Conservation (phyloP, 2,113 vertebrate genomes). For the Colius striatus region DNA sequence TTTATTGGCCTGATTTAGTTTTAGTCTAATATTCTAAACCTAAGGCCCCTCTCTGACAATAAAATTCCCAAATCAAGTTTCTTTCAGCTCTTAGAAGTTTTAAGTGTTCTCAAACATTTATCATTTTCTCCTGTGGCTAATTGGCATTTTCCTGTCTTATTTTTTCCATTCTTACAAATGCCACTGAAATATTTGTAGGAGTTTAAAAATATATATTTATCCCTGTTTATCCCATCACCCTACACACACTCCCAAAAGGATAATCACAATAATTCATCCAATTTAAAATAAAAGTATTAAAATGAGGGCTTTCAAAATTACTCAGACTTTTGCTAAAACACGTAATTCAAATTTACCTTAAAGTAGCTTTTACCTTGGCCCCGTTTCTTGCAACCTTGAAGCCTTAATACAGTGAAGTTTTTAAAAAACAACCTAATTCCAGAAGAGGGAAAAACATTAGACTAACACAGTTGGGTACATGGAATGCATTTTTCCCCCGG, state of each 20-base stretch:
- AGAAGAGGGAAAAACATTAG: conserved; percentile 1
- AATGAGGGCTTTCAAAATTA: neutral
- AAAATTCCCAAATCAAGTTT: neutral
- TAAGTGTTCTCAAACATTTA: neutral
- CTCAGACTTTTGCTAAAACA: neutral
- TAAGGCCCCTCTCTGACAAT: neutral
- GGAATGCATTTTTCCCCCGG: conserved; percentile 23
- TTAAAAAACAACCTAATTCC: neutral
- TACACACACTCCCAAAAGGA: neutral
- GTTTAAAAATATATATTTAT: neutral
- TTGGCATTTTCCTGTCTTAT: neutral
- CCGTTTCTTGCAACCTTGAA: neutral
- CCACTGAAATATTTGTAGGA: neutral
- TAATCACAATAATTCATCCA: neutral
- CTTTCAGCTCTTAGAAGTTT: neutral
- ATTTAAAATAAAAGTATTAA: neutral
- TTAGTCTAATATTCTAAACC: neutral
- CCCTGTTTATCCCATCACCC: neutral
- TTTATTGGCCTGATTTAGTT: neutral
- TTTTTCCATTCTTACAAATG: neutral
- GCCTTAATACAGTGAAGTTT: neutral
- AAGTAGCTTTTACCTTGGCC: neutral
- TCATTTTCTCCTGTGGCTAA: neutral
- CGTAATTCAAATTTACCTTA: neutral
- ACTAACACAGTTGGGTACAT: conserved; percentile 1